Percentiles rank a stretch among this genome's conserved stretches.
These are phyloP conservation scores for Henricia sp. DNA, from an alignment of 53 echinoderm and acorn worm genomes.

Conservation along the genomic window DNA sequence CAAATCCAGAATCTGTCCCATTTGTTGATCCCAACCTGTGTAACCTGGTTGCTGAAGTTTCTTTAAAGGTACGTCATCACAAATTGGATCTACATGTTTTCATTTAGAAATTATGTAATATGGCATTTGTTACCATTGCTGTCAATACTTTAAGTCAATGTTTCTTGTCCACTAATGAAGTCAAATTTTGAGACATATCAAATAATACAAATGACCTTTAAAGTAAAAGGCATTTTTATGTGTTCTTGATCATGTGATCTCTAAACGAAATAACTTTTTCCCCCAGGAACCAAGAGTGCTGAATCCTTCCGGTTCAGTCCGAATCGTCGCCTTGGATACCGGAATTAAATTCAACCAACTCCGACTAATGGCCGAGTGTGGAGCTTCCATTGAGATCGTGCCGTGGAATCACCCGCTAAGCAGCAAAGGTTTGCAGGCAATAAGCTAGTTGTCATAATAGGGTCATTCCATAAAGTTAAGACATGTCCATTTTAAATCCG, in stretches of 20 bases:
- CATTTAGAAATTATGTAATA: too few species aligned
- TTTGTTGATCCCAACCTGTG: constrained; percentile 83
- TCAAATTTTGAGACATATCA: too few species aligned
- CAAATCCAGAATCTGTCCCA: constrained; percentile 65
- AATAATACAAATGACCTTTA: neutral
- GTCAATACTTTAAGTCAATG: too few species aligned
- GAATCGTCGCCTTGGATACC: constrained; percentile 82
- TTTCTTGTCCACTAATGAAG: too few species aligned
- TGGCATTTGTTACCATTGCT: too few species aligned
- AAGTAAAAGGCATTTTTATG: neutral
- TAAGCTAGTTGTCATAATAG: neutral
- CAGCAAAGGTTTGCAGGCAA: constrained; percentile 68
- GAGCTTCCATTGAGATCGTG: constrained; percentile 85
- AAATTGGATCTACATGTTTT: too few species aligned
- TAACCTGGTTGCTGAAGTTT: constrained; percentile 89
- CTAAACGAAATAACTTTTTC: neutral
- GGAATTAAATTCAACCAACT: constrained; percentile 97
- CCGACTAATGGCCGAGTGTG: constrained; percentile 73
- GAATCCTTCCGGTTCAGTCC: constrained; percentile 74
- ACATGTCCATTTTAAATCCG: too few species aligned
- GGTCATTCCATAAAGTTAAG: neutral
- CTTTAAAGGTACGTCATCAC: constrained; percentile 81
- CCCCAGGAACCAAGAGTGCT: constrained; percentile 73
- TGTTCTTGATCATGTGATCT: too few species aligned
- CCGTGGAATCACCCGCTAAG: constrained; percentile 86